Base-by-base conservation (phyloP, 2,797 vertebrate species). In the Simalia tracyae region DNA sequence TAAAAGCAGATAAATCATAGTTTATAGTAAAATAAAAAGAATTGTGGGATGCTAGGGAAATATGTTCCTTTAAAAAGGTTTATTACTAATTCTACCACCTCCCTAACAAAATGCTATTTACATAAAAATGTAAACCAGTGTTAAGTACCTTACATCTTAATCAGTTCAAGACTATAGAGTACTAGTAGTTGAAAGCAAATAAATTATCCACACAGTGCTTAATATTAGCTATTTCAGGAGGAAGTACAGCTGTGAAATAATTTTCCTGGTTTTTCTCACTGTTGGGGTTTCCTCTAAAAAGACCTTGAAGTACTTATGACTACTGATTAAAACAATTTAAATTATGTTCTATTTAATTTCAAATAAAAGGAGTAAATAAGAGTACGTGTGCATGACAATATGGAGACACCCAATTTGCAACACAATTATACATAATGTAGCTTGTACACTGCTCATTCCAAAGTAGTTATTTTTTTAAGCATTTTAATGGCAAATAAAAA, bases 281-380 rank as follows among this genome's bases (percentile, higher is more conserved):
- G 66, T 15, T 72, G 19, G 76, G 64, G 57, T 84, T 92, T 92
- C 54, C 63, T 86, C 66, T 87, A 42, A 91, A 36, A 42, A 91
- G 26, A 60, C 57, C 46, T 87, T 87, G 57, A 90, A 92, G 63
- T 61, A 86, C 63, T 86, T 86, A 31, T n/a, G 59, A 60, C 86
- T 66, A 46, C 26, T 84, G 60, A 64, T 84, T 60, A 91, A 46
- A 81, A 63, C 46, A 63, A 64, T 26, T 22, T 76, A 31, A 76
- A 85, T 92, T 68, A 42, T 72, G 42, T 8, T 12, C 56, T n/a
- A 36, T 17, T 66, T 85, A 66, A 85, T 60, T 68, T 68, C 12
- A 86, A 46, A 50, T 46, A 28, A 91, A 36, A 12, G 85, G 50
- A 61, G 3, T 7, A 28, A 24, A 24, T 59, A 42, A 91, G 60